These are phyloP conservation scores for Formicarius rufipectus DNA, from an alignment of 2,113 vertebrate species.

Conservation along the genomic window DNA sequence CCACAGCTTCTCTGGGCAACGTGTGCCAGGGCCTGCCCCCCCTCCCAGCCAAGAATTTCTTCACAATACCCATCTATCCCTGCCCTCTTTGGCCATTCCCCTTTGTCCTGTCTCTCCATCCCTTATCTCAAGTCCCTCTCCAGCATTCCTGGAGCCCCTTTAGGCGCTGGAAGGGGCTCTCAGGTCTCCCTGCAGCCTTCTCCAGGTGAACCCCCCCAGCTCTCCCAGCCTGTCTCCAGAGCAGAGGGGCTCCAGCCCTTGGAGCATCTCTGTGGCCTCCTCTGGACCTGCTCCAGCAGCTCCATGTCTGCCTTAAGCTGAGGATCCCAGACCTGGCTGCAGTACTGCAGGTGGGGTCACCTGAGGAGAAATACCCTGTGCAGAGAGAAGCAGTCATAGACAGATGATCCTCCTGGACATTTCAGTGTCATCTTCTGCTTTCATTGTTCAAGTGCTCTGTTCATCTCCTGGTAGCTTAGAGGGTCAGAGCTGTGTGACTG, in stretches of 20 bases:
- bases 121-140: neutral
- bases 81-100: neutral
- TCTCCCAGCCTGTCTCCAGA: too few relatives aligned
- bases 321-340: neutral
- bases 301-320: neutral
- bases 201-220: neutral
- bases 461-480: neutral
- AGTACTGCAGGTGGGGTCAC: neutral
- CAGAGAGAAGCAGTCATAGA: neutral
- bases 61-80: neutral
- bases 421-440: neutral
- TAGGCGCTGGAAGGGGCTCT: neutral
- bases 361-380: neutral
- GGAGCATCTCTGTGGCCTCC: neutral
- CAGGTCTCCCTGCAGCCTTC: neutral
- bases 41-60: neutral
- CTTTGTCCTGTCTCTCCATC: neutral
- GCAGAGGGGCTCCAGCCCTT: neutral
- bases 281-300: neutral
- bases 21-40: neutral
- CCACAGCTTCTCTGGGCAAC: neutral
- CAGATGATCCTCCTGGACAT: neutral
- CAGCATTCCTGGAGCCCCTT: neutral
- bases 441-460: neutral
- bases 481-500: neutral